phyloP scores from a whole-genome alignment of 2,888 invertebrate species.

The Apamea crenata region DNA sequence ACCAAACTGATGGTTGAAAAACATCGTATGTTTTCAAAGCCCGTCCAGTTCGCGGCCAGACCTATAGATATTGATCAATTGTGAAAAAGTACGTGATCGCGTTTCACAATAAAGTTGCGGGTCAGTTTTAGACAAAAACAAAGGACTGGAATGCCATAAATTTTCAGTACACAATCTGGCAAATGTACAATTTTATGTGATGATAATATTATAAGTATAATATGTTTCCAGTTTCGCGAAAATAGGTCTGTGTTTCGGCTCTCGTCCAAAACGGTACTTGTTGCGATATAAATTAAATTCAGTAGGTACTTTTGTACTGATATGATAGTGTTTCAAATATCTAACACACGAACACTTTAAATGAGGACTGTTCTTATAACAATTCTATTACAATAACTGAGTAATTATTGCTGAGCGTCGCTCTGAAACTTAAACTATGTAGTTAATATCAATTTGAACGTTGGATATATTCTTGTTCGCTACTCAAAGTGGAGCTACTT shows the following conservation, averaged over 20 bases:
- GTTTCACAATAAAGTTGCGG: not conserved
- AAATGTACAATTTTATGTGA: constrained; percentile 37
- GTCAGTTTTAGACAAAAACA: constrained; percentile 24
- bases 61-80: constrained; percentile 14
- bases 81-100: not conserved
- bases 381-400: constrained; percentile 13
- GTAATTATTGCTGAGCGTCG: not conserved
- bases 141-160: constrained; percentile 26
- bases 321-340: constrained; percentile 21
- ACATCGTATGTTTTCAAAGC: not conserved
- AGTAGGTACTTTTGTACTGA: constrained; percentile 4
- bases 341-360: not conserved
- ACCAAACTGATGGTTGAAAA: not conserved
- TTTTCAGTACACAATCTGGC: constrained; percentile 45
- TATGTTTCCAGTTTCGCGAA: constrained; percentile 50
- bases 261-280: constrained; percentile 57
- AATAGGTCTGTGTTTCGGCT: constrained; percentile 62
- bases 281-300: constrained; percentile 45
- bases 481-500: constrained; percentile 56
- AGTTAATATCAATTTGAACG: constrained; percentile 20
- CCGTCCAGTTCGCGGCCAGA: not conserved
- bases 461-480: constrained; percentile 18
- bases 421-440: constrained; percentile 7
- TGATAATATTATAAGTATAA: constrained; percentile 40
- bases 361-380: not conserved